Base-by-base conservation (phyloP, 2,888 invertebrate species). In the Mesochorus sp. region DNA sequence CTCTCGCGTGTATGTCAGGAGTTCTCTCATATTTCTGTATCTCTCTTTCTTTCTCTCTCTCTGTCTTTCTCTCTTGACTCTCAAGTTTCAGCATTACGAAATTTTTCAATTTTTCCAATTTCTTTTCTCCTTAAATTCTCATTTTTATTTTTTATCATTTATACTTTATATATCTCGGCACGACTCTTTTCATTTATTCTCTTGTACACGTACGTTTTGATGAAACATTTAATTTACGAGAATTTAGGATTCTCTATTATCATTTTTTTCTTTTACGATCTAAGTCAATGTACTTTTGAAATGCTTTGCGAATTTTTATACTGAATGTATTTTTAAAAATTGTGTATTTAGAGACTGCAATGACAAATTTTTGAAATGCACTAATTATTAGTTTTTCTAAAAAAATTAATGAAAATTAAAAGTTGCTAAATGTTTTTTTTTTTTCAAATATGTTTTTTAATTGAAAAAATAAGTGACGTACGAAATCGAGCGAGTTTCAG, bases 71-170 rank as follows among this genome's bases (percentile, higher is more conserved):
- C 73, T n/a, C 39, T 1, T 53, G 14, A 57, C 39, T 28, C 73
- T 75, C 71, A 53, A 37, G 21, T 79, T 79, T 75, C 79, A 75
- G 64, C 62, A 34, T 70, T 74, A 79, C 66, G 71, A 71, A 79
- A 67, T 62, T 67, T 67, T 75, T 75, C 70, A 62, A 31, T 44
- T 57, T 59, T 64, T 68, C n/a, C n/a, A n/a, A n/a, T 64, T 55
- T 47, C 44, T 44, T 31, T 61, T 34, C 39, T 34, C 34, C 10
- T 42, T 19, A n/a, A 28, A 61, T 61, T 55, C 55, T 49, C 31
- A 37, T 53, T 21, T 34, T 59, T 42, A 12, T 51, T 55, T 26
- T 51, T 42, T 47, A 39, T 39, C 66, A 17, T 57, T 39, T 39
- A 2, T 59, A 66, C 31, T 47, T 79, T 71, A 66, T 66, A 53